Conservation (phyloP, 1,140 invertebrate species). For the Drosophila sproati region DNA sequence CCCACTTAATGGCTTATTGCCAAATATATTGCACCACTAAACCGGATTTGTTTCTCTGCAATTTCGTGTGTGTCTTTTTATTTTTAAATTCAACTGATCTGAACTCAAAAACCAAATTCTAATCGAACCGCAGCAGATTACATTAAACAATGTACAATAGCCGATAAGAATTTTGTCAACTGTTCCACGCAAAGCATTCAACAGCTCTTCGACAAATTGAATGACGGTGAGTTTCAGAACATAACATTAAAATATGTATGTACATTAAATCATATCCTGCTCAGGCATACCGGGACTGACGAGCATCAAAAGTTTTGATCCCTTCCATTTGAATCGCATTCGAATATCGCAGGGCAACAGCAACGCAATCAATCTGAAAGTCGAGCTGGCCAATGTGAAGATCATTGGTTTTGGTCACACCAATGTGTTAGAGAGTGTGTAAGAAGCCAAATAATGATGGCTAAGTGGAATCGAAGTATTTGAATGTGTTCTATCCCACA, state of each 20-base stretch:
- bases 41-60: constrained; percentile 69
- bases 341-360: constrained; percentile 88
- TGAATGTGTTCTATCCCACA: constrained; percentile 47
- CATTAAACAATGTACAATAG: constrained; percentile 88
- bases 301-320: constrained; percentile 87
- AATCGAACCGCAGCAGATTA: constrained; percentile 87
- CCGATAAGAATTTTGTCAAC: constrained; percentile 87
- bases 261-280: background rate
- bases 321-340: constrained; percentile 88
- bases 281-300: constrained; percentile 82
- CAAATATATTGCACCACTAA: constrained; percentile 73
- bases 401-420: constrained; percentile 88
- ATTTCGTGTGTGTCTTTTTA: constrained; percentile 45
- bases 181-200: constrained; percentile 88
- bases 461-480: background rate
- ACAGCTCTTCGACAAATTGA: constrained; percentile 87
- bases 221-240: constrained; percentile 72
- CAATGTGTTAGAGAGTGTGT: constrained; percentile 87
- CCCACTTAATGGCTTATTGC: constrained; percentile 46
- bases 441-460: constrained; percentile 60
- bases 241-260: background rate
- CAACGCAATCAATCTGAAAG: constrained; percentile 89
- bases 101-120: constrained; percentile 63
- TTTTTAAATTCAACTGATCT: constrained; percentile 43
- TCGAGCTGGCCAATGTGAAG: constrained; percentile 88